Evolutionary conservation across 2,797 vertebrate species (phyloP), one percentile per base, ranked within the genome.

Genomic region (Poecile montanus): DNA sequence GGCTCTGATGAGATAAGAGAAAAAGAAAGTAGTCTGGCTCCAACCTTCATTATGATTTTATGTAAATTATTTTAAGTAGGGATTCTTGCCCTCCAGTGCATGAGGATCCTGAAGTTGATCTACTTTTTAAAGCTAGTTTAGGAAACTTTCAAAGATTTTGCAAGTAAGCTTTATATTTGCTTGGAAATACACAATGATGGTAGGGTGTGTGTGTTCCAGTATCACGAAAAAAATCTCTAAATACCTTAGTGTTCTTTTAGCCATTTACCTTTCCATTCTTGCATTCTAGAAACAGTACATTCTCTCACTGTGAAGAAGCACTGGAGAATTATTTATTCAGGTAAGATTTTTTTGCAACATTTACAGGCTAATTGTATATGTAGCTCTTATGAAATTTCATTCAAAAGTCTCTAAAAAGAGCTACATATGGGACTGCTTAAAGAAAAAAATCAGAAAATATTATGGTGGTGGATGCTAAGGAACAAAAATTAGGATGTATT

Each of bases 1-100:
- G 92, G 67, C 89, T 89, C 79, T 91, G 92, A 96, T 95, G 94
- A 96, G 94, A 96, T 94, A 95, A 91, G 73, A 92, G 81, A 93
- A 91, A 92, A 95, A 85, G 36, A 83, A 92, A 93, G 92, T 93
- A 93, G 89, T 92, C 85, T 96, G 91, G 73, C 79, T 92, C 88
- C 92, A 94, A 75, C 17, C 71, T 81, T 89, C 94, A 97, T 96
- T 97, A 96, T 73, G 58, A 79, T 92, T 97, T 96, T 73, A 95
- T 94, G 62, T 86, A 95, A 80, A 94, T 94, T 73, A 81, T 50
- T 78, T 88, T 84, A 91, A 89, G 79, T 53, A 60, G 63, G 42
- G 34, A 76, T 84, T 86, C 79, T 92, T 91, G 68, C 17, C 27
- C 85, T 88, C 34, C 36, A 61, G 48, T 63, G 62, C 32, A 38